Base-by-base conservation (phyloP, 2,113 vertebrate genomes). In the Anoplopoma fimbria region DNA sequence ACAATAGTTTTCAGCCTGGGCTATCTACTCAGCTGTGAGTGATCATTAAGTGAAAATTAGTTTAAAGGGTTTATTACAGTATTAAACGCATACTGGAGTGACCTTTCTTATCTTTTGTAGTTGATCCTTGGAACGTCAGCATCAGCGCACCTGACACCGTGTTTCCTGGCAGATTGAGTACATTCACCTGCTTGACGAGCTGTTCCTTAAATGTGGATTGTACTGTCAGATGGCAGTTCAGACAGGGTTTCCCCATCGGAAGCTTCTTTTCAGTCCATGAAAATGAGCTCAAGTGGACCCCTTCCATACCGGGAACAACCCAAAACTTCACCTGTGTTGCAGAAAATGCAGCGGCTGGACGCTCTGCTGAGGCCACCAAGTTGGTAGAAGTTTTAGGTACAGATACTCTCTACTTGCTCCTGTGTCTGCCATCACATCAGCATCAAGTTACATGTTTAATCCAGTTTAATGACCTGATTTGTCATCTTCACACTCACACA, bases 241-340 rank as follows among this genome's bases (percentile, higher is more conserved):
- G 69, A 9, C 1, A 33, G 1, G 84, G 86, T 23, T 91, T 94
- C 9, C 88, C 89, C 4, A 9, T 53, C 4, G 84, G 81, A 40
- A 55, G 1, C 29, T 86, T 47, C 67, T 2, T 91, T 27, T 85
- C 86, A 10, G 27, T 83, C 19, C 17, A 78, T 25, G 13, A n/a
- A 27, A 85, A 86, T 40, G 19, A 38, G 33, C 61, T 93, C 27
- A 75, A 0, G 47, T 93, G 92, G 92, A 89, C 58, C 2, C 86
- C 88, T 2, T 80, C 69, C 13, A 69, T n/a, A 29, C 36, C 90
- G 0, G 77, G 91, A 10, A 69, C 69, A 6, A 83, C 83, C 36
- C 90, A 91, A 45, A 87, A 80, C 63, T 83, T 93, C 33, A 92
- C 83, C 42, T 94, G 91, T 19, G 21, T 93, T 27, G 85, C 72